phyloP scores from a whole-genome alignment of 1,140 invertebrate genomes.

The Conus betulinus region DNA sequence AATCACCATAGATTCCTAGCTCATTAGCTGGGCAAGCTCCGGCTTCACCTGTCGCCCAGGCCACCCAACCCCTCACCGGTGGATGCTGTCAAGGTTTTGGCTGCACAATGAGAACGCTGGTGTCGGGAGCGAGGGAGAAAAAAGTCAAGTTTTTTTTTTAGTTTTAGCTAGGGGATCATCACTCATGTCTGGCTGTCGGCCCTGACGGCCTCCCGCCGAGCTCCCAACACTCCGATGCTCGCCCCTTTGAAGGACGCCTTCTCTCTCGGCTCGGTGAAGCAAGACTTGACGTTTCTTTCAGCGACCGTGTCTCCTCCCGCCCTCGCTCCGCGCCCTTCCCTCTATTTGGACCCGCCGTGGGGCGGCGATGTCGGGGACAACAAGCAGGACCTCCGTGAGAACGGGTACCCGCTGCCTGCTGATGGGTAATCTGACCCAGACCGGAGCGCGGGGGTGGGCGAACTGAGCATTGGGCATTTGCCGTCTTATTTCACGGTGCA shows the following conservation, averaged over 20 bases:
- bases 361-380: slow-evolving; percentile 12
- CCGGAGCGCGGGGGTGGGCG: not conserved
- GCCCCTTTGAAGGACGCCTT: not conserved
- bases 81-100: not conserved
- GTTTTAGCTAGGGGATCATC: not conserved
- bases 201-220: not conserved
- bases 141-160: not conserved
- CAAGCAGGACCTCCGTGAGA: not conserved
- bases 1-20: not conserved
- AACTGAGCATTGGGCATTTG: not conserved
- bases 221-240: not conserved
- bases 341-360: slow-evolving; percentile 4
- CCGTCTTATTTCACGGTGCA: slow-evolving; percentile 28
- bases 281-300: slow-evolving; percentile 4
- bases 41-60: not conserved
- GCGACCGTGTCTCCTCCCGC: not conserved
- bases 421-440: slow-evolving; percentile 32
- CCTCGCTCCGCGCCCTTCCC: not conserved
- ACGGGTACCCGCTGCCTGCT: slow-evolving; percentile 33
- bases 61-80: not conserved
- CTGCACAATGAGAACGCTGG: not conserved
- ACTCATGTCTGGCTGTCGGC: slow-evolving; percentile 14
- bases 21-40: not conserved
- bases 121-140: not conserved
- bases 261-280: slow-evolving; percentile 4